These are phyloP conservation scores for Cairina moschata DNA, from an alignment of 2,113 vertebrate genomes.

Conservation along the genomic window DNA sequence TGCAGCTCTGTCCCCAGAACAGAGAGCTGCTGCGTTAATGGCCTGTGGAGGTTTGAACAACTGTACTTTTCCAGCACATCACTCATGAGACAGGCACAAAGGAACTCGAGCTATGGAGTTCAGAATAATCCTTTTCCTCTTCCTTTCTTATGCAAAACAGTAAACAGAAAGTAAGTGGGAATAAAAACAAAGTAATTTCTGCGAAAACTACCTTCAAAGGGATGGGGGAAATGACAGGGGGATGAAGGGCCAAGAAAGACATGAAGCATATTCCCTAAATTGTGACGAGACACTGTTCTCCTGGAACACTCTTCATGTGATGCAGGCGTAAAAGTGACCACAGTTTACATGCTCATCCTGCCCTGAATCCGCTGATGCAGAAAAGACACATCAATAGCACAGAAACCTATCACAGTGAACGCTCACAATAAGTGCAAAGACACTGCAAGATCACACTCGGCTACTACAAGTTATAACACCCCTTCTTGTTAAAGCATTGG, in stretches of 20 bases:
- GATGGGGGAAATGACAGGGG: neutral
- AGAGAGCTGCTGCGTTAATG: neutral
- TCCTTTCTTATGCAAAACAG: neutral
- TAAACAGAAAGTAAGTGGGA: neutral
- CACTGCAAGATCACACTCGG: neutral
- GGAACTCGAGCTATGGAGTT: neutral
- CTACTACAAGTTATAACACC: neutral
- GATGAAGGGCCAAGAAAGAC: neutral
- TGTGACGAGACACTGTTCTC: neutral
- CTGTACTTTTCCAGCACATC: neutral
- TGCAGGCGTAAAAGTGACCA: neutral
- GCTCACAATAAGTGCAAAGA: neutral
- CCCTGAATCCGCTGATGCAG: neutral
- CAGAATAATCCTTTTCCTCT: neutral
- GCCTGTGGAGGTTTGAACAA: neutral
- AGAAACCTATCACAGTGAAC: neutral
- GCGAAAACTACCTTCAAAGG: neutral
- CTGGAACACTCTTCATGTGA: neutral
- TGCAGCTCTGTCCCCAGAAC: neutral
- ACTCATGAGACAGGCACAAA: neutral
- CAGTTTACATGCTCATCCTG: neutral
- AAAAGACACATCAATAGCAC: neutral
- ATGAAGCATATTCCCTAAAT: accelerated
- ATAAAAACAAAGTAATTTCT: neutral
- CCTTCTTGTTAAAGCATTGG: neutral